These are phyloP conservation scores for Plecturocebus donacophilus DNA, from an alignment of 2,113 vertebrate species.

Conservation along the genomic window DNA sequence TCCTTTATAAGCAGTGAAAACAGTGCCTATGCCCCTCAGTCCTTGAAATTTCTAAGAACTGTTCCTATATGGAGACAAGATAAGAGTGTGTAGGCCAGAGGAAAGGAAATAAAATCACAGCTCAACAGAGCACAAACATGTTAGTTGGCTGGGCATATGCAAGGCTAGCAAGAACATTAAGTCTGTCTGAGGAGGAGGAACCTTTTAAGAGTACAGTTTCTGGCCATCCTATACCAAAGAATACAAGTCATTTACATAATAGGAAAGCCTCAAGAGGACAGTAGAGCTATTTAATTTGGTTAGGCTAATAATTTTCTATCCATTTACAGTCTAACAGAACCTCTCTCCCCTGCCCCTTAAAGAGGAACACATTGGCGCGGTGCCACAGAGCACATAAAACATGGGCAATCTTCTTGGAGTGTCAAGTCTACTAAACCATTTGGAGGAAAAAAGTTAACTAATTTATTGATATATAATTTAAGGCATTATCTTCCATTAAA, in stretches of 20 bases:
- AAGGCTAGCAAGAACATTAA: not conserved
- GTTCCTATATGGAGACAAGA: not conserved
- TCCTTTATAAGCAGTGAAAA: not conserved
- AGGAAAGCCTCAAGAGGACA: not conserved
- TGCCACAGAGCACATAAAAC: not conserved
- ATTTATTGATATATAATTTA: constrained; percentile 30
- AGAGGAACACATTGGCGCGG: not conserved
- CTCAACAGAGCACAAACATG: not conserved
- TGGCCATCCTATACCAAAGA: not conserved
- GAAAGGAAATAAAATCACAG: not conserved
- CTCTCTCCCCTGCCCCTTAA: not conserved
- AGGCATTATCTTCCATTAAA: constrained; percentile 48
- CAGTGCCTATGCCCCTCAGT: accelerated
- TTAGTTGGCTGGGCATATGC: not conserved
- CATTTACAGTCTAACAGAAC: constrained; percentile 25
- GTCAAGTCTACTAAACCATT: not conserved
- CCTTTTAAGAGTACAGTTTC: not conserved
- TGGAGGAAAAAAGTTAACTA: not conserved
- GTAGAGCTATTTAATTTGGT: constrained; percentile 36
- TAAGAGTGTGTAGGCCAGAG: not conserved
- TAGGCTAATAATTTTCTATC: constrained; percentile 54
- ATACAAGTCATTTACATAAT: constrained; percentile 40
- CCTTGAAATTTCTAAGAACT: not conserved
- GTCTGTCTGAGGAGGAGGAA: constrained; percentile 12
- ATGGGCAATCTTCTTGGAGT: not conserved